phyloP scores from a whole-genome alignment of 2,113 vertebrate genomes.

The Callithrix jacchus region DNA sequence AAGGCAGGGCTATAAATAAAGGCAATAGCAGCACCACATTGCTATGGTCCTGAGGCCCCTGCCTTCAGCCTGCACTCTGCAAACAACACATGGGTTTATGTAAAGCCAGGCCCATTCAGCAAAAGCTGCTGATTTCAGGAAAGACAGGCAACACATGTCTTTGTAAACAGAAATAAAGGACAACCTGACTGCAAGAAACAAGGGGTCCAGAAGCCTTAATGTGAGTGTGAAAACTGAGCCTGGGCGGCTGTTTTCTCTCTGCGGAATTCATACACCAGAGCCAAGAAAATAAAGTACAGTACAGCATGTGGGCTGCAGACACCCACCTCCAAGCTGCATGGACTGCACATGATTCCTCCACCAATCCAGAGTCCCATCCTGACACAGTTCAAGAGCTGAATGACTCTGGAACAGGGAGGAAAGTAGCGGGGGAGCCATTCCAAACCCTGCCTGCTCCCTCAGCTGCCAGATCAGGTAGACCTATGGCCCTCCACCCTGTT shows the following conservation, averaged over 20 bases:
- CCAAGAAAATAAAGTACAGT: slow-evolving; percentile 76
- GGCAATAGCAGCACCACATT: neutral
- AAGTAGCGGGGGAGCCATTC: neutral
- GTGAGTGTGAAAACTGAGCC: slow-evolving; percentile 15
- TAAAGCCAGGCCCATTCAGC: neutral
- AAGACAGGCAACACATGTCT: neutral
- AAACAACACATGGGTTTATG: neutral
- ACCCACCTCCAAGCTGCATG: slow-evolving; percentile 78
- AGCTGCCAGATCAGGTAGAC: neutral
- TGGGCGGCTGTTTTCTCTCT: slow-evolving; percentile 38
- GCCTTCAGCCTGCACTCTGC: neutral
- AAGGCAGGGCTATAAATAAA: neutral
- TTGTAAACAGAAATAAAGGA: neutral
- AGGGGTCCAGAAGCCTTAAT: neutral
- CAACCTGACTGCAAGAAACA: neutral
- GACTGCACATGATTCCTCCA: neutral
- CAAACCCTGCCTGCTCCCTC: neutral
- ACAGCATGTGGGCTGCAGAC: slow-evolving; percentile 65
- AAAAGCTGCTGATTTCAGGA: slow-evolving; percentile 8
- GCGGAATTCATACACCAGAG: slow-evolving; percentile 45
- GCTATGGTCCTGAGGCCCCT: neutral
- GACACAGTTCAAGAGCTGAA: neutral
- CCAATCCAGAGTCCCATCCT: neutral
- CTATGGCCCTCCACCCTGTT: neutral
- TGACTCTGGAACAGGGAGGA: neutral